A percentile compares a stretch with the other conserved stretches of the same genome.
Conservation (phyloP, 2,113 vertebrate genomes). For the Rhynchomys soricoides region DNA sequence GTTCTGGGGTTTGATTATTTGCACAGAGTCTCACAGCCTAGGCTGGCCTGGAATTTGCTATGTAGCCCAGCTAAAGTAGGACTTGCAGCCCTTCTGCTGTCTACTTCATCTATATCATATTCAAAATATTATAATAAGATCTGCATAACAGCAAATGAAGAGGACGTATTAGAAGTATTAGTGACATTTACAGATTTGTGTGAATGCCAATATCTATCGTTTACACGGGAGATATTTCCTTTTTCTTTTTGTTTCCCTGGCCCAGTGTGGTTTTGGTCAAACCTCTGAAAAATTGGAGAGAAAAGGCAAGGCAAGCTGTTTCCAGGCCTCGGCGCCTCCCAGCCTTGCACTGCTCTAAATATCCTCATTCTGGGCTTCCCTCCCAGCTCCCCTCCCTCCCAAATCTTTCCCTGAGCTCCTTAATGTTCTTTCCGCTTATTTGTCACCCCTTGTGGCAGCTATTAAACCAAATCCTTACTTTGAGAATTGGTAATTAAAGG, state of each 20-base stretch:
- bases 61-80: not conserved
- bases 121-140: conserved; percentile 5
- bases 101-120: not conserved
- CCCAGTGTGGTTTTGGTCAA: conserved; percentile 43
- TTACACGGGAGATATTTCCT: conserved; percentile 39
- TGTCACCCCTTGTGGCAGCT: conserved; percentile 74
- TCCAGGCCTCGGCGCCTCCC: conserved; percentile 42
- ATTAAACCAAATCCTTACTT: conserved; percentile 79
- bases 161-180: not conserved
- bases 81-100: not conserved
- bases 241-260: not conserved
- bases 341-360: not conserved
- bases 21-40: not conserved
- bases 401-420: conserved; percentile 68
- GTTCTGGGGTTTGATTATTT: not conserved
- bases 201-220: conserved; percentile 16
- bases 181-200: conserved; percentile 11
- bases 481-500: conserved; percentile 78
- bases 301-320: conserved; percentile 24
- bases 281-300: conserved; percentile 1
- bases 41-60: not conserved
- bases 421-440: conserved; percentile 74
- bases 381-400: conserved; percentile 64
- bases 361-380: conserved; percentile 66
- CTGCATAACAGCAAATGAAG: conserved; percentile 24